Base-by-base conservation (phyloP, 1,140 invertebrate species). In the Monomorium pharaonis region DNA sequence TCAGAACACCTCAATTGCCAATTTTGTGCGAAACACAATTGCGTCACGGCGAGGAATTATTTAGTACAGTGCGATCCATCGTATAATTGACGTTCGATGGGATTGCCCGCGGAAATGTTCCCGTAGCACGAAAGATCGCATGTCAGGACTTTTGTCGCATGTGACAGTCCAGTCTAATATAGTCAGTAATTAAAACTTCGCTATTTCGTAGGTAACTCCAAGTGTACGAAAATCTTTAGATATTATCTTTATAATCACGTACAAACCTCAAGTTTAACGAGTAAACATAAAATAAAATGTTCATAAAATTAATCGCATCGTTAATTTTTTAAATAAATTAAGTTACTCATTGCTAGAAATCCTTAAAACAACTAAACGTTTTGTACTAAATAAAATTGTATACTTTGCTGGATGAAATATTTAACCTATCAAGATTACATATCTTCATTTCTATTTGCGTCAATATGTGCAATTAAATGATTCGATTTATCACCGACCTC, bases 1-100 rank as follows among this genome's bases (percentile, higher is more conserved):
- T 37, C 10, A 24, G 4, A 1, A 78, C 49, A 33, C 21, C 21
- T 65, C 49, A 65, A 33, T 77, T 5, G n/a, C 14, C 14, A 65
- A 54, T 49, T 47, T 33, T 33, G 14, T 37, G 54, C 58, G 1
- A 65, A 49, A 7, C n/a, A 49, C n/a, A 18, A 24, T 78, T 67
- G 44, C n/a, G 16, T 37, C 60, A 78, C 4, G 27, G 27, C n/a
- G 9, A 21, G 42, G 6, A 51, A 78, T 42, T 30, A 65, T 67
- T 51, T 37, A 24, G 44, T 44, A 21, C 21, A 12, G 30, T 37
- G n/a, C 27, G 3, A 63, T 44, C 5, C 30, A 30, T 42, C 30
- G 76, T 67, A 67, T 51, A 78, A 78, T 78, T 78, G 76, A 12
- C 44, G 44, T 67, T 51, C 58, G 30, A 67, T 78, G 60, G 49